These are phyloP conservation scores for Chamaea fasciata DNA, from an alignment of 2,113 vertebrate species.

Conservation along the genomic window DNA sequence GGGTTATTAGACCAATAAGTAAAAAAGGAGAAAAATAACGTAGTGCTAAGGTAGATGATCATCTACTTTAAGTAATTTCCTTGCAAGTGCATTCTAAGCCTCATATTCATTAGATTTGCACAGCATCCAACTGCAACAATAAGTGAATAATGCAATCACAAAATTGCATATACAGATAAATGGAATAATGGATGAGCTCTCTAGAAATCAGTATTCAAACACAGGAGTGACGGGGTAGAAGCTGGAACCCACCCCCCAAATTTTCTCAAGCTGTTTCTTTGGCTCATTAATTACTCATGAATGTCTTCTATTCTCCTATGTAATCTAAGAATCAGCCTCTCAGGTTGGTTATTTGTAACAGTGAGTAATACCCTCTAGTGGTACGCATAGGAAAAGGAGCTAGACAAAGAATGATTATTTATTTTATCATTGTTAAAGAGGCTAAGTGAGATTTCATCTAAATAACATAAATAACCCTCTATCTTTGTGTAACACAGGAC, in stretches of 20 bases:
- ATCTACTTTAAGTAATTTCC: neutral
- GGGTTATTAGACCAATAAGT: neutral
- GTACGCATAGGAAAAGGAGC: neutral
- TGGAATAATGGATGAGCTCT: neutral
- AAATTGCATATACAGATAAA: neutral
- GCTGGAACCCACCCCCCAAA: neutral
- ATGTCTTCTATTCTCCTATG: neutral
- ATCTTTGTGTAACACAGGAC: neutral
- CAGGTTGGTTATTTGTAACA: neutral
- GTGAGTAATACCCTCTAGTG: constrained; percentile 44
- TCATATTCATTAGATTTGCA: neutral
- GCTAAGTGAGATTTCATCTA: neutral
- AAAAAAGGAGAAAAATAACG: neutral
- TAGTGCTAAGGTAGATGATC: neutral
- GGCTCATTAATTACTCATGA: neutral
- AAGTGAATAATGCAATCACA: neutral
- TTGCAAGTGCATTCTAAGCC: neutral
- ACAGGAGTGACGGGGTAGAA: neutral
- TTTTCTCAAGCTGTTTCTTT: neutral
- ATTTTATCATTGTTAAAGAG: neutral
- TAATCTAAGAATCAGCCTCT: neutral
- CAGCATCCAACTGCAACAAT: neutral
- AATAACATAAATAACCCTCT: neutral
- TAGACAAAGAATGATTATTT: neutral
- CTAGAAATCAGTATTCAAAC: neutral